Evolutionary conservation across 2,113 vertebrate genomes (phyloP).

Genomic region (Poeciliopsis retropinna): DNA sequence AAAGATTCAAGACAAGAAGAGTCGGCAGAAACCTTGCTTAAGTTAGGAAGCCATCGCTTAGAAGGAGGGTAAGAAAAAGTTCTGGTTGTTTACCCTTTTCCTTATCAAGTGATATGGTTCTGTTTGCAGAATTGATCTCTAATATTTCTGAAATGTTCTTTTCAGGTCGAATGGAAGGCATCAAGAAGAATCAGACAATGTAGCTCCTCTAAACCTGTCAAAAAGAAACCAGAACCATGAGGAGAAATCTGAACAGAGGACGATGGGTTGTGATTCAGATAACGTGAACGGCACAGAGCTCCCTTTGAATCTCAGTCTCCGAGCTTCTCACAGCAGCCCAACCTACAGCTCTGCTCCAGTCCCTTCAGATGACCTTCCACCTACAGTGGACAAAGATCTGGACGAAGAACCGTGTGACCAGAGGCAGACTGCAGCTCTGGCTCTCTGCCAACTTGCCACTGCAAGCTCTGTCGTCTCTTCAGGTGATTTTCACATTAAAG

Average conservation of each 20-base stretch:
- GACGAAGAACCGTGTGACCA: conserved; percentile 85
- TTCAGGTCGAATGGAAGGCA: conserved; percentile 55
- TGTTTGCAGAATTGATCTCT: not conserved
- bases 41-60: conserved; percentile 30
- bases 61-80: conserved; percentile 52
- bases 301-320: conserved; percentile 92
- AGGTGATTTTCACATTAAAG: conserved; percentile 11
- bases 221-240: conserved; percentile 75
- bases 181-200: conserved; percentile 54
- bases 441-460: conserved; percentile 91
- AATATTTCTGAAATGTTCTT: conserved; percentile 9
- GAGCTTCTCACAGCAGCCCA: conserved; percentile 71
- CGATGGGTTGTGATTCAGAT: conserved; percentile 11
- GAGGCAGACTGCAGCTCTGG: conserved; percentile 92
- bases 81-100: not conserved
- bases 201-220: conserved; percentile 91
- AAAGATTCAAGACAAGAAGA: conserved; percentile 65
- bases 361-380: conserved; percentile 4
- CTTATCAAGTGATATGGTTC: not conserved
- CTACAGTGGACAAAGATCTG: conserved; percentile 19
- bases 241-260: conserved; percentile 16
- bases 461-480: conserved; percentile 75
- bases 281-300: conserved; percentile 70
- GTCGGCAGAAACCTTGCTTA: conserved; percentile 50
- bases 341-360: not conserved